Evolutionary conservation across 2,113 vertebrate species (phyloP), one percentile per base, ranked within the genome.

Genomic region (Miniopterus natalensis): DNA sequence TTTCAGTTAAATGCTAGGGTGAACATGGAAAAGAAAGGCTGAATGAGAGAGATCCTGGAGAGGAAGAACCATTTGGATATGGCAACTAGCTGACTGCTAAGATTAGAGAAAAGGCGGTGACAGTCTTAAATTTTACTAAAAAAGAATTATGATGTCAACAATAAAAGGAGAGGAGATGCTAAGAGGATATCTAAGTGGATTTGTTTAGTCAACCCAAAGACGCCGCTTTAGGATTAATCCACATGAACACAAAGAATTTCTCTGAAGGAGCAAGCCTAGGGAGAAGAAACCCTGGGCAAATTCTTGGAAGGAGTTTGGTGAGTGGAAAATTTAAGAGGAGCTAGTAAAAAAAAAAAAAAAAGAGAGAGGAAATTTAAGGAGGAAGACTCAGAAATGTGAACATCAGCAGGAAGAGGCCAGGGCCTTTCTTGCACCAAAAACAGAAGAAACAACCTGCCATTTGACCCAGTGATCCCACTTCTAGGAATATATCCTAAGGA

Each of bases 311-410:
- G 14, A 84, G 20, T 66, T 57, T 49, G 4, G n/a, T 5, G 11
- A 18, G 18, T 53, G 40, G 81, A 55, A 96, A 92, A 80, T 36
- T 57, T 59, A 80, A 92, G 27, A 94, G 23, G 25, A 75, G 20
- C 13, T 74, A 59, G 40, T 42, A 31, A n/a, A 27, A 42, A 65
- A 83, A 59, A 63, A 36, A 36, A 36, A 36, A 36, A 36, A 36
- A 36, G 36, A 49, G 20, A 63, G 9, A 36, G 31, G 18, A 92
- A 14, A 63, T 53, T 8, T 17, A 71, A 53, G 13, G 18, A 57
- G 20, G 68, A 90, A 29, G 25, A n/a, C 10, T 77, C 55, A 66
- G 29, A 92, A 92, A 57, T 12, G 1, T 65, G 36, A 92, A 77
- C 8, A 55, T 89, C 42, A 31, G 14, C 59, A 84, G 55, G 63